Percentiles rank a stretch among this genome's conserved stretches.
These are phyloP conservation scores for Phasianus colchicus DNA, from an alignment of 2,113 vertebrate species.

Conservation along the genomic window DNA sequence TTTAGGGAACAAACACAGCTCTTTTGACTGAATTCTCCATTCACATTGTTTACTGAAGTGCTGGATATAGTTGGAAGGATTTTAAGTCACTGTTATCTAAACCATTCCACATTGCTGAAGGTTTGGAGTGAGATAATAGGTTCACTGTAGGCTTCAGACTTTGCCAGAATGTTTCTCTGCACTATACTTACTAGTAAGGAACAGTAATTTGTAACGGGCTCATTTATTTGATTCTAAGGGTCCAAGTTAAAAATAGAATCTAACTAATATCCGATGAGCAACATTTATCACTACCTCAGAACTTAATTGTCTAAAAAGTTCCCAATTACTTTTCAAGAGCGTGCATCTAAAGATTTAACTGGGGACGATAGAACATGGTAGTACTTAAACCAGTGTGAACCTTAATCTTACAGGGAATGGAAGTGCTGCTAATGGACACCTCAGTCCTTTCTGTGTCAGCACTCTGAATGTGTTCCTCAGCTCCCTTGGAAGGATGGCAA, in stretches of 20 bases:
- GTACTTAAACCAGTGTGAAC: background rate
- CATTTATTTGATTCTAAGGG: background rate
- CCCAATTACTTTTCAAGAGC: background rate
- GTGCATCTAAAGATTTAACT: background rate
- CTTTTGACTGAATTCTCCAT: background rate
- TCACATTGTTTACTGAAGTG: slow-evolving; percentile 14
- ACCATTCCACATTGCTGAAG: background rate
- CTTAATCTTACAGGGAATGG: background rate
- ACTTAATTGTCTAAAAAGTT: background rate
- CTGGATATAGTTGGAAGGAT: background rate
- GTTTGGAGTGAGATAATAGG: background rate
- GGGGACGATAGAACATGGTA: background rate
- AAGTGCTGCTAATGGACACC: background rate
- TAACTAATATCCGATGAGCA: background rate
- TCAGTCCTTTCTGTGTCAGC: fast-evolving
- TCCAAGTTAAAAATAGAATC: background rate
- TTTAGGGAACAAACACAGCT: background rate
- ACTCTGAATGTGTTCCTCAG: background rate
- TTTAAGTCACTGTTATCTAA: slow-evolving; percentile 13
- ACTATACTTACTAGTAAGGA: background rate
- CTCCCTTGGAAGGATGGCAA: background rate
- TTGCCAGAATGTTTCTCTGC: background rate
- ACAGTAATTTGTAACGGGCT: background rate
- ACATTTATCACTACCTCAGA: background rate
- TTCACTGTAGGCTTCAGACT: background rate